Base-by-base conservation (phyloP, 2,888 invertebrate species). In the Tetrapedia diversipes region DNA sequence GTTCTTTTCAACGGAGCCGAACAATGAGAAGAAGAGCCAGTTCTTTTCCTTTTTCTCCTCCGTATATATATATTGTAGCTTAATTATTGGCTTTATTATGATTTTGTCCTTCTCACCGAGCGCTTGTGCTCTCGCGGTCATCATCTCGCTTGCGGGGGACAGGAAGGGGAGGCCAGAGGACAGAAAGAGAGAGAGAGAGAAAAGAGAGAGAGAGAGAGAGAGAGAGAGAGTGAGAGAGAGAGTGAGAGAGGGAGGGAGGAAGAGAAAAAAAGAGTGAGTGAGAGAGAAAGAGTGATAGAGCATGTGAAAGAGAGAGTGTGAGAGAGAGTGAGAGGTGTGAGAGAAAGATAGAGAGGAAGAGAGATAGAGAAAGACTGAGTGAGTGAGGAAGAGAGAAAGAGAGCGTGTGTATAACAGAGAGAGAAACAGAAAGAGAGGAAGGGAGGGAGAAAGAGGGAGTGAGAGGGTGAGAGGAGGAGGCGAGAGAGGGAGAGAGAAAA, bases 61-160 rank as follows among this genome's bases (percentile, higher is more conserved):
- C 41, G 65, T 61, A 69, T 69, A 70, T 72, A 72, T 71, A 66
- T 79, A 84, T 73, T 59, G 85, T 84, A 80, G 81, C 86, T 89
- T 90, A 89, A 90, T 90, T 90, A 90, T 89, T 89, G 88, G 87
- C 88, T 88, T 89, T 89, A 90, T 90, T 89, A 90, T 90, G 84
- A 89, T 88, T 89, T 88, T 85, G 87, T 88, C 88, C 87, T 86
- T 83, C 86, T 74, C 83, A 70, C 82, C 77, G 77, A 78, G 81
- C 83, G 81, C 74, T 60, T 72, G n/a, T n/a, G 80, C 79, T 81
- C 70, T 73, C 53, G 69, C 60, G 51, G 75, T 47, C 61, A 69
- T 51, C 72, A 67, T 68, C 64, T 68, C 39, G n/a, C 34, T 39
- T 4, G 54, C 24, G 37, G 53, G 43, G 39, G 45, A 39, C 22